phyloP scores from a whole-genome alignment of 2,113 vertebrate genomes.

The Damaliscus lunatus region DNA sequence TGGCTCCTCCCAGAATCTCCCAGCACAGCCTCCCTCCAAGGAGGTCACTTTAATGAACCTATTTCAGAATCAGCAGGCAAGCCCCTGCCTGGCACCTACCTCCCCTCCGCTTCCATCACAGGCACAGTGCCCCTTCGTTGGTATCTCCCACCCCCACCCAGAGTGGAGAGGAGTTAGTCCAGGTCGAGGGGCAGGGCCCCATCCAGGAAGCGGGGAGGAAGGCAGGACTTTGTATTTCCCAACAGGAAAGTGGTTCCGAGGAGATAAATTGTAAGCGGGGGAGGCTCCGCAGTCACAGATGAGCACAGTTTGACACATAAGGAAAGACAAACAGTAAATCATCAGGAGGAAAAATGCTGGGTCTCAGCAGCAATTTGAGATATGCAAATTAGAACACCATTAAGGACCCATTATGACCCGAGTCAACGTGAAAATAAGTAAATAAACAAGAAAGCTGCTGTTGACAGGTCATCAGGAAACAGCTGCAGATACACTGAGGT shows the following conservation, averaged over 20 bases:
- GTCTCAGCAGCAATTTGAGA: conserved; percentile 56
- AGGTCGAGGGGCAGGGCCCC: neutral
- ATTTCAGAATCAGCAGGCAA: neutral
- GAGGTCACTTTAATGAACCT: neutral
- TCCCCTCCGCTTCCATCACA: neutral
- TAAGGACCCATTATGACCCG: conserved; percentile 22
- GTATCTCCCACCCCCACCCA: neutral
- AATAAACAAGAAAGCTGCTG: conserved; percentile 53
- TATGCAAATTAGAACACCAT: conserved; percentile 50
- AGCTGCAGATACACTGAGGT: neutral
- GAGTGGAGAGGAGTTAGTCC: neutral
- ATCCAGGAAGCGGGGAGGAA: neutral
- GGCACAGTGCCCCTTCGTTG: neutral
- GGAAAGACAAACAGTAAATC: conserved; percentile 36
- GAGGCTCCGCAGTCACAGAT: neutral
- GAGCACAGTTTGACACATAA: conserved; percentile 31
- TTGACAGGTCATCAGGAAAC: neutral
- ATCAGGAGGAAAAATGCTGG: conserved; percentile 17
- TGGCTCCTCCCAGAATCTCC: neutral
- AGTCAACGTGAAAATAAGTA: conserved; percentile 51
- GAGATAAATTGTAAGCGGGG: neutral
- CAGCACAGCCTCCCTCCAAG: neutral
- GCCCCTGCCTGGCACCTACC: neutral
- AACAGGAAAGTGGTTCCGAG: neutral
- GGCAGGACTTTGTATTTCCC: neutral